phyloP scores from a whole-genome alignment of 92 coral and sea anemone genomes.

The Parazoanthus swiftii region DNA sequence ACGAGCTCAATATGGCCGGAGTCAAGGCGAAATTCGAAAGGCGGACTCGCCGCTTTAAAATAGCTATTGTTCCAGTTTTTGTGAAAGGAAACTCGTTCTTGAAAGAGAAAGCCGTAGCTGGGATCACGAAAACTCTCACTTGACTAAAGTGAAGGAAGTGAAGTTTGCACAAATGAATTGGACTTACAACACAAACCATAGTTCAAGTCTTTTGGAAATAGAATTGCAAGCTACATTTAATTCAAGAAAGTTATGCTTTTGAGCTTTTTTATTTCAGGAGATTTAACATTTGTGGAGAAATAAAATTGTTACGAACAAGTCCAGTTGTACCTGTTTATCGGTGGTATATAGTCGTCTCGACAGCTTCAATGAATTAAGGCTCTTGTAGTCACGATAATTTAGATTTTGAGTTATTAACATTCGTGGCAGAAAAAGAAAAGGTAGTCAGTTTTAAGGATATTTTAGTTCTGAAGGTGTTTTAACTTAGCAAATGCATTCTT shows the following conservation, averaged over 20 bases:
- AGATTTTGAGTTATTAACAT: not conserved
- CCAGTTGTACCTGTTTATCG: not conserved
- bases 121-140: not conserved
- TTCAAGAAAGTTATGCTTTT: not conserved
- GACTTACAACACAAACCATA: not conserved
- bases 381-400: conserved; percentile 5
- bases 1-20: not conserved
- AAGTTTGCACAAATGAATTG: not conserved
- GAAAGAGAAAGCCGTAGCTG: not conserved
- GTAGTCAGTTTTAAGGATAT: not conserved
- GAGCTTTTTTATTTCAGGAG: too few species aligned
- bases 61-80: conserved; percentile 1
- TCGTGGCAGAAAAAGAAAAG: not conserved
- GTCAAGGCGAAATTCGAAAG: not conserved
- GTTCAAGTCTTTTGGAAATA: not conserved
- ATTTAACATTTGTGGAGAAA: conserved; percentile 6
- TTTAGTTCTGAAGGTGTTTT: not conserved
- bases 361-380: not conserved
- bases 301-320: not conserved
- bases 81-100: not conserved
- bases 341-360: not conserved
- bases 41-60: too few species aligned
- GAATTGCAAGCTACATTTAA: not conserved
- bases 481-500: conserved; percentile 18
- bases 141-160: not conserved